Evolutionary conservation across 2,113 vertebrate genomes (phyloP).

Genomic region (Gopherus evgoodei): DNA sequence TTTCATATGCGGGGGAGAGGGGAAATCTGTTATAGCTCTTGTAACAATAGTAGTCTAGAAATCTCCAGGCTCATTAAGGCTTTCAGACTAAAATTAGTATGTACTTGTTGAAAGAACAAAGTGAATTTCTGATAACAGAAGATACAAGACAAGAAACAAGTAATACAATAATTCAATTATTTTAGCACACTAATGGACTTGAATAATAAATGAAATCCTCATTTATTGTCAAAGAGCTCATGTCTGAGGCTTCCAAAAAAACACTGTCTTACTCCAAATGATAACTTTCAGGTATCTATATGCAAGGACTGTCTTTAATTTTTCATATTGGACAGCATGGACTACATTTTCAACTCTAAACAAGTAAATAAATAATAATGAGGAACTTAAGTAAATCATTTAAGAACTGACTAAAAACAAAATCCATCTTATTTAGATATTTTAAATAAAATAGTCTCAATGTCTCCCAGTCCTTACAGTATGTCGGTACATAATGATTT

Average conservation of each 20-base stretch:
- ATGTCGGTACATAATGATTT: neutral
- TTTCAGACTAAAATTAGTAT: fast-evolving
- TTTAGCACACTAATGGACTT: neutral
- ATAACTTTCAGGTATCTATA: neutral
- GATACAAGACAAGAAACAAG: neutral
- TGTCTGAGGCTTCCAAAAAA: neutral
- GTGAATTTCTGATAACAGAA: neutral
- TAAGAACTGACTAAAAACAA: neutral
- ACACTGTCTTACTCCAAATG: neutral
- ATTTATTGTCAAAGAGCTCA: neutral
- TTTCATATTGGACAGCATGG: neutral
- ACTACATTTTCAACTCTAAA: neutral
- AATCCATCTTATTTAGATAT: neutral
- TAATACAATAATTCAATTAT: fast-evolving
- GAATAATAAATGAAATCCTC: neutral
- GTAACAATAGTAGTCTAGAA: neutral
- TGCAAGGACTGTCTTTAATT: neutral
- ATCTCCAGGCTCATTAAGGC: neutral
- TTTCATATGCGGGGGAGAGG: fast-evolving
- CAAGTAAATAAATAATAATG: neutral
- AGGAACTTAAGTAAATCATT: neutral
- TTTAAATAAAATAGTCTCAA: neutral
- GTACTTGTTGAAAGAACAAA: neutral
- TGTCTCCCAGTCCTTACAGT: neutral
- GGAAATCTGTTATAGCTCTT: neutral